Conservation (phyloP, 1,140 invertebrate species). For the Sarcophaga peregrina region DNA sequence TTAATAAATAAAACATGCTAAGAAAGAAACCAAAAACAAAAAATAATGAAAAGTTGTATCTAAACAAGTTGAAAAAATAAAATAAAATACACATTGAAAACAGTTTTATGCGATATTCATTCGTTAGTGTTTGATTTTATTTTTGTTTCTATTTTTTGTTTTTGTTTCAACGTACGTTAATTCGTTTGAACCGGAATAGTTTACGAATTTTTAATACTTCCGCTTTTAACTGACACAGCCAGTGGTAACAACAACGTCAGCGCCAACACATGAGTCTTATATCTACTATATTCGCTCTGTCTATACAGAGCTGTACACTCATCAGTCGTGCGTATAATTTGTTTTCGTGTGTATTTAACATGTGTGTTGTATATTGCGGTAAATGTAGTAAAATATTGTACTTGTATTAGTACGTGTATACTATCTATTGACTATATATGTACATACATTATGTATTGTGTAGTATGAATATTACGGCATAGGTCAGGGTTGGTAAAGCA, state of each 20-base stretch:
- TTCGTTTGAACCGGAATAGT: conserved; percentile 27
- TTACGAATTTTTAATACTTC: conserved; percentile 31
- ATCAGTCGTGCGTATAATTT: not conserved
- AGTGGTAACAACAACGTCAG: not conserved
- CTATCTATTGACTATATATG: too few relatives aligned
- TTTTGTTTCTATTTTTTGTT: not conserved
- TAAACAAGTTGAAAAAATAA: not conserved
- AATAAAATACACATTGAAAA: not conserved
- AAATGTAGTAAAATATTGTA: too few relatives aligned
- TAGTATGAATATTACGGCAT: too few relatives aligned
- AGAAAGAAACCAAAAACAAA: not conserved
- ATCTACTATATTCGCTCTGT: too few relatives aligned
- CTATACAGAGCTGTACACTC: not conserved
- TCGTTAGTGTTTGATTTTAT: not conserved
- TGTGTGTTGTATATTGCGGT: too few relatives aligned
- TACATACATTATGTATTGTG: too few relatives aligned
- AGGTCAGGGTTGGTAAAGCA: too few relatives aligned
- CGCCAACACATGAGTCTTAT: not conserved
- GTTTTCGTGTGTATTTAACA: too few relatives aligned
- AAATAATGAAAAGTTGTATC: not conserved
- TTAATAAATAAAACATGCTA: not conserved
- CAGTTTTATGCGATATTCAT: not conserved
- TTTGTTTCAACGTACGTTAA: not conserved
- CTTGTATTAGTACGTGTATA: too few relatives aligned
- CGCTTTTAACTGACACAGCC: not conserved